Evolutionary conservation across 2,888 invertebrate species (phyloP), one percentile per base, ranked within the genome.

Genomic region (Drosophila anomalata): DNA sequence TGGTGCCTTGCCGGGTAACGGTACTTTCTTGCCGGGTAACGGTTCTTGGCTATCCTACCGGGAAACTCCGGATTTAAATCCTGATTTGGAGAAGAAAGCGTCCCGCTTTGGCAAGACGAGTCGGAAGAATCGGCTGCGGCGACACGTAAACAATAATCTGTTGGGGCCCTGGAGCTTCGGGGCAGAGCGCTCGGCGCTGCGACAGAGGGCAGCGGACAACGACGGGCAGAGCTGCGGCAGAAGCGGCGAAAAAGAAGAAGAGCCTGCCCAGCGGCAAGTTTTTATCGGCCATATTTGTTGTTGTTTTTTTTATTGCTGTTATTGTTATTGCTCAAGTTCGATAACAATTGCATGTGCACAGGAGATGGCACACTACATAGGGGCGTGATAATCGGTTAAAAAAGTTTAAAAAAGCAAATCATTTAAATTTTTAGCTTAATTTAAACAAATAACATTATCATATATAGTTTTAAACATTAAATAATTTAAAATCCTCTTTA

Each of bases 131-230:
- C 44, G 44, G 20, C 11, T 1, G 20, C 44, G 44, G 54, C 61
- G 89, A 84, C 84, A 84, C 84, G 84, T 84, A 84, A 84, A 89
- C 84, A 84, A 87, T 65, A 75, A 77, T 53, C 55, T 47, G 29
- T 26, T 58, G 52, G 53, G 75, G 20, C 41, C 76, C 81, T 53
- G 44, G 20, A 22, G 44, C 66, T 39, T 24, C 48, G 47, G 50
- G 47, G 50, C 41, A 31, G 20, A 14, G 22, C 22, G 17, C 24
- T 36, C n/a, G 11, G 22, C 22, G 17, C 24, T 36, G 26, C 41
- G 41, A 6, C 41, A 17, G 41, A 41, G 41, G 17, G 41, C 41
- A 17, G 20, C 8, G 41, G 8, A 17, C 17, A 7, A 14, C 2
- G 36, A 14, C 2, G 36, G 36, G 36, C 36, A n/a, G 33, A 33